Evolutionary conservation across 2,888 invertebrate genomes (phyloP).

Genomic region (Amphipyra tragopoginis): DNA sequence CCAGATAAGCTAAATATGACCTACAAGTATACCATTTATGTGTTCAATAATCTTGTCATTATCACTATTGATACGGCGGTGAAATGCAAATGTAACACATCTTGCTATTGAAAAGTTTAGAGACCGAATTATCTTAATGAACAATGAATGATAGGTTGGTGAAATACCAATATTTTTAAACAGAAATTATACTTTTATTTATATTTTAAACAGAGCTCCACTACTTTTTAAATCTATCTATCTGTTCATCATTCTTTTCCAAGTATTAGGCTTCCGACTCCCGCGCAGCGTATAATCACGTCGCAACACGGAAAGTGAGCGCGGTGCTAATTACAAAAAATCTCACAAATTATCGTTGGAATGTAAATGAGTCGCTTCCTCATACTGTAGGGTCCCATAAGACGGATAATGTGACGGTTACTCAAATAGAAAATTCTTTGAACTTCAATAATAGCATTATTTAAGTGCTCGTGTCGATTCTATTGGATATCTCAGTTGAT

Average conservation of each 20-base stretch:
- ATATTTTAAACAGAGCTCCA: too few relatives aligned
- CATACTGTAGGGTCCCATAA: conserved; percentile 34
- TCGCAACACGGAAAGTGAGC: conserved; percentile 56
- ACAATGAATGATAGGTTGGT: too few relatives aligned
- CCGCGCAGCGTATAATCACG: conserved; percentile 42
- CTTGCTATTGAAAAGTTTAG: too few relatives aligned
- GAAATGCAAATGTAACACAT: too few relatives aligned
- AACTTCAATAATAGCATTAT: conserved; percentile 26
- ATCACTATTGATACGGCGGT: too few relatives aligned
- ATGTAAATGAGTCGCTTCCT: conserved; percentile 62
- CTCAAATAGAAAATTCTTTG: conserved; percentile 48
- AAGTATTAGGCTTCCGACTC: conserved; percentile 4
- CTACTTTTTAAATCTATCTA: conserved; percentile 4
- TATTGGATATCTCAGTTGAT: not conserved
- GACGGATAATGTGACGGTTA: conserved; percentile 40
- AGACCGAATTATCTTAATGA: too few relatives aligned
- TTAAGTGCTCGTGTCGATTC: conserved; percentile 17
- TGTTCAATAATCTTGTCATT: too few relatives aligned
- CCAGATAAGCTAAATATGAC: too few relatives aligned
- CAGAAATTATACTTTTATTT: too few relatives aligned
- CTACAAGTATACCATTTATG: too few relatives aligned
- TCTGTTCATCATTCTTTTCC: conserved; percentile 27
- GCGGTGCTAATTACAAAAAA: conserved; percentile 63
- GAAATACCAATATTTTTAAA: too few relatives aligned
- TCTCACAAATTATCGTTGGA: conserved; percentile 64